Percentiles rank a stretch among this genome's conserved stretches.
Evolutionary conservation across 2,797 vertebrate genomes (phyloP).

Genomic region (Gallinago stenura): DNA sequence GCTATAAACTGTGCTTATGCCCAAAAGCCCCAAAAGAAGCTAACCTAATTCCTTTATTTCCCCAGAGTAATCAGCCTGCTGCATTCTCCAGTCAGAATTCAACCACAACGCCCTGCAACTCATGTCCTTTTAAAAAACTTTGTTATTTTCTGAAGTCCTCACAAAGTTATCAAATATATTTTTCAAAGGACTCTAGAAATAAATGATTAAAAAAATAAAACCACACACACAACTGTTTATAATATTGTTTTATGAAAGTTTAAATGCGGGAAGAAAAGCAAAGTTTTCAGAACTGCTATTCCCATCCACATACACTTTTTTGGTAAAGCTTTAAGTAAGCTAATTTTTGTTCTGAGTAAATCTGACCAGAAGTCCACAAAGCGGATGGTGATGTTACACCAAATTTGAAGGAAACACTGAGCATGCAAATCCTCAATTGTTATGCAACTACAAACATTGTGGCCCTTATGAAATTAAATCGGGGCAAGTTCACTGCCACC

Average conservation of each 20-base stretch:
- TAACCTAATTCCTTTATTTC: too few relatives aligned
- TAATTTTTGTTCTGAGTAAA: not conserved
- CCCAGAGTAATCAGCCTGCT: not conserved
- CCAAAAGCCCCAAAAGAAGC: not conserved
- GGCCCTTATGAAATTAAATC: accelerated
- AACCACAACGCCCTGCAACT: not conserved
- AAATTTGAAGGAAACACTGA: not conserved
- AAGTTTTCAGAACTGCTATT: not conserved
- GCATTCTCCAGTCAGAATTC: not conserved
- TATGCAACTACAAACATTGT: accelerated
- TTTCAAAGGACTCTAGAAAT: not conserved
- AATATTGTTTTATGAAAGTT: not conserved
- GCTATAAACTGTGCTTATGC: not conserved
- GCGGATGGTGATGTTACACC: not conserved
- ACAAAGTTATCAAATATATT: not conserved
- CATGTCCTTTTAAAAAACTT: not conserved
- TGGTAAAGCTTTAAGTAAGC: not conserved
- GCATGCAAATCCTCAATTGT: not conserved
- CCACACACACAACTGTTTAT: not conserved
- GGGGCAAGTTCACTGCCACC: not conserved
- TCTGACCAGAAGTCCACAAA: not conserved
- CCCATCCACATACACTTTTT: not conserved
- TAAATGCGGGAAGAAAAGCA: too few relatives aligned
- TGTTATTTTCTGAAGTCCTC: not conserved
- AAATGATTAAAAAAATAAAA: not conserved